These are phyloP conservation scores for Agraylea sexmaculata DNA, from an alignment of 1,140 invertebrate species.

Conservation along the genomic window DNA sequence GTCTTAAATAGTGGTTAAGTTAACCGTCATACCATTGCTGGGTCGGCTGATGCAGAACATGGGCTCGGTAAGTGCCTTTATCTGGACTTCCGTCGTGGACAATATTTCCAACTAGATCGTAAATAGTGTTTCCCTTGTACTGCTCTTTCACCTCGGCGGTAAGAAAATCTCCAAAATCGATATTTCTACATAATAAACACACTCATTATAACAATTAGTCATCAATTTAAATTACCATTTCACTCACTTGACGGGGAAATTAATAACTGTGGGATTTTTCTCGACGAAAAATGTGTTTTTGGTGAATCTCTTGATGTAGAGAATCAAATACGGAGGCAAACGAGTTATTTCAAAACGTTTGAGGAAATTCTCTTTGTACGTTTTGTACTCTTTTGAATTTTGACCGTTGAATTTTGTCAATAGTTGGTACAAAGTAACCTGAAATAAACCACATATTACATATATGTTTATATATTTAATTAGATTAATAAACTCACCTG, in stretches of 20 bases:
- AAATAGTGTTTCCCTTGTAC: constrained; percentile 69
- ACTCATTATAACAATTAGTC: constrained; percentile 11
- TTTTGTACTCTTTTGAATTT: constrained; percentile 96
- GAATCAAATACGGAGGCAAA: constrained; percentile 92
- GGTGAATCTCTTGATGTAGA: constrained; percentile 96
- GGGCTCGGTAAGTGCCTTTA: constrained; percentile 88
- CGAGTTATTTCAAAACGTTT: constrained; percentile 93
- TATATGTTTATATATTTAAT: constrained; percentile 2
- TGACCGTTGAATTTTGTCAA: constrained; percentile 94
- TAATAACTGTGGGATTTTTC: constrained; percentile 99
- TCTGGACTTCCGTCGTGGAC: constrained; percentile 96
- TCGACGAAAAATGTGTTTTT: constrained; percentile 99
- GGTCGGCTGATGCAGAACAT: constrained; percentile 88
- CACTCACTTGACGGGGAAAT: constrained; percentile 95
- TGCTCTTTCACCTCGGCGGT: constrained; percentile 69
- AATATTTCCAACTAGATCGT: constrained; percentile 96
- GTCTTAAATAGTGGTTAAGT: constrained; percentile 11
- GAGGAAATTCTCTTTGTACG: constrained; percentile 96
- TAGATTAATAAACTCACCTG: constrained; percentile 48
- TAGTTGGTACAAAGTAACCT: constrained; percentile 89
- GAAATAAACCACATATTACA: constrained; percentile 22
- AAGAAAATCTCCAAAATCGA: constrained; percentile 95
- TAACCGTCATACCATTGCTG: constrained; percentile 50
- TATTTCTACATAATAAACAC: constrained; percentile 55
- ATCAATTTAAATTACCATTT: constrained; percentile 6